These are phyloP conservation scores for Euzophera pinguis DNA, from an alignment of 2,888 invertebrate species.

Conservation along the genomic window DNA sequence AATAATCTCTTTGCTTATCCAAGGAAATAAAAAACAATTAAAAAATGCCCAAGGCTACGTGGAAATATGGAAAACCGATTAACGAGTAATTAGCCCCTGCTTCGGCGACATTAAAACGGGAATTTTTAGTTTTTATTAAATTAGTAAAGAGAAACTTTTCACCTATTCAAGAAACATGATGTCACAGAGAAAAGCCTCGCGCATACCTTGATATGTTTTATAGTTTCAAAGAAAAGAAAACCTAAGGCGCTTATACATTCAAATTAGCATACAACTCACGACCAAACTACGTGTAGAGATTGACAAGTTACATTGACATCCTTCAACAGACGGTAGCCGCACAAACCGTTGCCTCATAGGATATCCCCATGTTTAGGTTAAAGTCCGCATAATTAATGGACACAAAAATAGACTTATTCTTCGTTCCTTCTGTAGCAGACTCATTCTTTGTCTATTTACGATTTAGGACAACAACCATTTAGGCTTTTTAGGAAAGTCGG, in stretches of 20 bases:
- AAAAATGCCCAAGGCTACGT: no score
- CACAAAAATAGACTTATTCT: conserved; percentile 4
- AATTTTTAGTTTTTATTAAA: neutral
- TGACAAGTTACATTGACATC: neutral
- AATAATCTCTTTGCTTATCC: no score
- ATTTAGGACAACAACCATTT: neutral
- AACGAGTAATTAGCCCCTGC: no score
- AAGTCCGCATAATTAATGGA: conserved; percentile 5
- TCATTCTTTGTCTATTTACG: neutral
- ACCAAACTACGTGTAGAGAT: neutral
- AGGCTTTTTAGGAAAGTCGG: no score
- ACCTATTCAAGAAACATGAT: neutral
- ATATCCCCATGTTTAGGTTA: conserved; percentile 9
- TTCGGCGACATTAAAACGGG: no score
- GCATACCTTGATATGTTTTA: neutral
- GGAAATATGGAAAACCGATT: no score
- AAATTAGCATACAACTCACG: neutral
- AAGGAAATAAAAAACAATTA: no score
- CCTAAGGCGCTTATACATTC: neutral
- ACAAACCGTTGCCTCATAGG: conserved; percentile 8
- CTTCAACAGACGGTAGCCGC: neutral
- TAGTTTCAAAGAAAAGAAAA: conserved; percentile 10
- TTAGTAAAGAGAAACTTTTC: neutral
- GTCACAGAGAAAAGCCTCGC: conserved; percentile 1
- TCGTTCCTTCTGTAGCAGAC: neutral